Evolutionary conservation across 2,888 invertebrate genomes (phyloP).

Genomic region (Agonopterix arenella): DNA sequence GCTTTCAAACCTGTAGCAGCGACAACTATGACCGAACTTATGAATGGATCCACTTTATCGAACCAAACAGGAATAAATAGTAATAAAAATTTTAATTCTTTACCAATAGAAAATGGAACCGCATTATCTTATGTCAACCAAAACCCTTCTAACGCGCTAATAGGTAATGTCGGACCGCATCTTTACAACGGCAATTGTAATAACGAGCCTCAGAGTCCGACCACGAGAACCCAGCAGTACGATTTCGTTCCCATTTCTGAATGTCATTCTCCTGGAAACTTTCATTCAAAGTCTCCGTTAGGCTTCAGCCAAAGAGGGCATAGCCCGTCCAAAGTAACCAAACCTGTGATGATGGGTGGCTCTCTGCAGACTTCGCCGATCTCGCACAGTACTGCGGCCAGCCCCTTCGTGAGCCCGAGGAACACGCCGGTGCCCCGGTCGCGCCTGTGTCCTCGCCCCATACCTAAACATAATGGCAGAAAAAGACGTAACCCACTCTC

Average conservation of each 20-base stretch:
- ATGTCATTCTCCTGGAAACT: slow-evolving; percentile 79
- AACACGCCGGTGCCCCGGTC: slow-evolving; percentile 84
- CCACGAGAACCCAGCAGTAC: slow-evolving; percentile 86
- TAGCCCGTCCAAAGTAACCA: slow-evolving; percentile 55
- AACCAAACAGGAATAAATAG: slow-evolving; percentile 28
- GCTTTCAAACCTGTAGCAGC: slow-evolving; percentile 49
- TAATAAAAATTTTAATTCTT: slow-evolving; percentile 35
- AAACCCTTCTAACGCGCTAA: slow-evolving; percentile 29
- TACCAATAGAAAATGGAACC: slow-evolving; percentile 44
- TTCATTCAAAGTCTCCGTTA: slow-evolving; percentile 59
- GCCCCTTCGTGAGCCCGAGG: slow-evolving; percentile 90
- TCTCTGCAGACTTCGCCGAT: slow-evolving; percentile 67
- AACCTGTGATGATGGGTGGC: slow-evolving; percentile 53
- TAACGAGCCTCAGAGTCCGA: slow-evolving; percentile 84
- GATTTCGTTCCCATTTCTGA: slow-evolving; percentile 93
- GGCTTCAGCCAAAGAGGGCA: slow-evolving; percentile 54
- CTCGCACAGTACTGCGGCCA: slow-evolving; percentile 81
- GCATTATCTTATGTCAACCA: slow-evolving; percentile 34
- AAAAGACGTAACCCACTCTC: slow-evolving; percentile 53
- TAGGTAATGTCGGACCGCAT: slow-evolving; percentile 32
- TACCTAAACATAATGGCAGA: slow-evolving; percentile 58
- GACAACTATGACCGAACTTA: slow-evolving; percentile 24
- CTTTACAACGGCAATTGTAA: slow-evolving; percentile 57
- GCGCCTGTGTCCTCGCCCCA: slow-evolving; percentile 74
- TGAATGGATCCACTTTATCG: slow-evolving; percentile 32